Percentiles rank a stretch among this genome's conserved stretches.
phyloP scores from a whole-genome alignment of 2,797 vertebrate genomes.

The Trachops cirrhosus region DNA sequence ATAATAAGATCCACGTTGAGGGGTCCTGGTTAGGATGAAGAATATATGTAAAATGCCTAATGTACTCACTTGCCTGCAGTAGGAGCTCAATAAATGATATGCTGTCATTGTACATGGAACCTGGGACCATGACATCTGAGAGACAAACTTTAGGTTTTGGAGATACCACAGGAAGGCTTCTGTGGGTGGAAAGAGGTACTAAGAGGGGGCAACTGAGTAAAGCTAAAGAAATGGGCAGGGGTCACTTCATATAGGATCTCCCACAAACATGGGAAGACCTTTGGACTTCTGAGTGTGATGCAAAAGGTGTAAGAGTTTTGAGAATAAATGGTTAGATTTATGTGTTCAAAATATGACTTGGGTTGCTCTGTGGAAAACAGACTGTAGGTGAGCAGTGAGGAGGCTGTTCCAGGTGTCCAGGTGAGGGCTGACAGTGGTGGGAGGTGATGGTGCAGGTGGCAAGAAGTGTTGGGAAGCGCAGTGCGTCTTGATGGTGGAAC shows the following conservation, averaged over 20 bases:
- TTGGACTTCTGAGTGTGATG: not conserved
- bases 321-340: not conserved
- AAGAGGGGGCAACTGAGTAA: not conserved
- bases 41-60: not conserved
- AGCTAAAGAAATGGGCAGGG: not conserved
- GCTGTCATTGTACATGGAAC: not conserved
- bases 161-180: not conserved
- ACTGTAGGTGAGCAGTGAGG: not conserved
- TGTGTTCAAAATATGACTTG: not conserved
- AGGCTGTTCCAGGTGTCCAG: not conserved
- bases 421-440: not conserved
- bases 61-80: not conserved
- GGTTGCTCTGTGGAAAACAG: not conserved
- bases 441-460: not conserved
- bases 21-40: not conserved
- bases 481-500: not conserved
- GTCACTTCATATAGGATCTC: not conserved
- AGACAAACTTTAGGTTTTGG: not conserved
- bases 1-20: not conserved
- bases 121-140: not conserved
- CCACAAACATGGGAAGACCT: not conserved
- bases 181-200: not conserved
- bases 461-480: not conserved
- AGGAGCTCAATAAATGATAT: not conserved
- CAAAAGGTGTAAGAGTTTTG: not conserved